A percentile compares a stretch with the other conserved stretches of the same genome.
Evolutionary conservation across 1,140 invertebrate species (phyloP).

Genomic region (Sinella curviseta): DNA sequence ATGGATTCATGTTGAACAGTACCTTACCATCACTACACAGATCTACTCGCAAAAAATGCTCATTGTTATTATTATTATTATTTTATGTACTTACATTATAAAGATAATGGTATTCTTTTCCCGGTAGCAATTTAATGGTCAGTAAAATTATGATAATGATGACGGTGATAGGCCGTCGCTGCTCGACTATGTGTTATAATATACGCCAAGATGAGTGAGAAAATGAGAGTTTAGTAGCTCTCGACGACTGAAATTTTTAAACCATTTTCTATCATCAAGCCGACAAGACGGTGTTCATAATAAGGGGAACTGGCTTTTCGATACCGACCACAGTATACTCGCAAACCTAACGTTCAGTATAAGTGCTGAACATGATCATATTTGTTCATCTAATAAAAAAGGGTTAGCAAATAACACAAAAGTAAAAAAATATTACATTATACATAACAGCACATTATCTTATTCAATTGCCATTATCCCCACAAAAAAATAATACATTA

Average conservation of each 20-base stretch:
- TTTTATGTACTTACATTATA: no score
- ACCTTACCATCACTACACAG: no score
- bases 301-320: not conserved
- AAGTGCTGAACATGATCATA: not conserved
- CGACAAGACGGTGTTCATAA: constrained; percentile 13
- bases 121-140: constrained; percentile 1
- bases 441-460: not conserved
- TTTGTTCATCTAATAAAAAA: constrained; percentile 27
- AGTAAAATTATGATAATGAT: constrained; percentile 20
- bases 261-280: not conserved
- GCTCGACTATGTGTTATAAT: not conserved
- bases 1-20: no score
- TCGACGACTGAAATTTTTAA: not conserved
- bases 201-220: not conserved
- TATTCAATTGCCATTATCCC: constrained; percentile 11
- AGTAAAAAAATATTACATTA: constrained; percentile 11
- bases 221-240: not conserved
- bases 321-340: not conserved
- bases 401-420: constrained; percentile 11
- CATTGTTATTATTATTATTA: no score
- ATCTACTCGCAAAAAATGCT: no score
- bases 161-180: not conserved
- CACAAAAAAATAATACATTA: not conserved
- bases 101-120: not conserved
- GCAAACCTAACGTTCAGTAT: no score